Conservation (phyloP, 2,888 invertebrate species). For the Lasioglossum morio region DNA sequence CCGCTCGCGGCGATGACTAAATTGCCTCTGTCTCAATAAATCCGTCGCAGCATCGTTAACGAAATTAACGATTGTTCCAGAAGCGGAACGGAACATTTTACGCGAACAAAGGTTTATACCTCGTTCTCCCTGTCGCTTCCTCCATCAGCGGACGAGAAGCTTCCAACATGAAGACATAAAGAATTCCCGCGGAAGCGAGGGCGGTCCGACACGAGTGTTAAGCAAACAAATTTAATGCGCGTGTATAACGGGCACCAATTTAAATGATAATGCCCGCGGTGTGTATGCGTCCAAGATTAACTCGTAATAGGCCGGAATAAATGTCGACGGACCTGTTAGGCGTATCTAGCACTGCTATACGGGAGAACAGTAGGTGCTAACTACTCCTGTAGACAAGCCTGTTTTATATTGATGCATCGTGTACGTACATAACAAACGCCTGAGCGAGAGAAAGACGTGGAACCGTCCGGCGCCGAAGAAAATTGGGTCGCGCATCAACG, state of each 20-base stretch:
- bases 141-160: not conserved
- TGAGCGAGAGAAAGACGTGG: not conserved
- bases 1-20: not conserved
- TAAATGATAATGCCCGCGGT: conserved; percentile 76
- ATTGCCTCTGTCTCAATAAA: not conserved
- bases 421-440: conserved; percentile 13
- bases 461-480: conserved; percentile 52
- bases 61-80: not conserved
- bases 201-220: conserved; percentile 42
- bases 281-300: conserved; percentile 74
- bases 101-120: conserved; percentile 9
- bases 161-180: conserved; percentile 46
- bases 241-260: conserved; percentile 76
- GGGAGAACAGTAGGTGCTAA: conserved; percentile 73
- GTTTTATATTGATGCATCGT: conserved; percentile 66
- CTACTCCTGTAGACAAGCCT: conserved; percentile 72
- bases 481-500: conserved; percentile 61
- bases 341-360: conserved; percentile 68
- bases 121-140: not conserved
- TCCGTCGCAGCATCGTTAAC: not conserved
- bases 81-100: not conserved
- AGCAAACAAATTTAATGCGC: conserved; percentile 75
- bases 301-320: conserved; percentile 76
- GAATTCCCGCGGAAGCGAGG: conserved; percentile 51
- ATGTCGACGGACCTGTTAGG: conserved; percentile 73